Evolutionary conservation across 92 coral and sea anemone genomes (phyloP), one percentile per base, ranked within the genome.

Genomic region (Porites rus): DNA sequence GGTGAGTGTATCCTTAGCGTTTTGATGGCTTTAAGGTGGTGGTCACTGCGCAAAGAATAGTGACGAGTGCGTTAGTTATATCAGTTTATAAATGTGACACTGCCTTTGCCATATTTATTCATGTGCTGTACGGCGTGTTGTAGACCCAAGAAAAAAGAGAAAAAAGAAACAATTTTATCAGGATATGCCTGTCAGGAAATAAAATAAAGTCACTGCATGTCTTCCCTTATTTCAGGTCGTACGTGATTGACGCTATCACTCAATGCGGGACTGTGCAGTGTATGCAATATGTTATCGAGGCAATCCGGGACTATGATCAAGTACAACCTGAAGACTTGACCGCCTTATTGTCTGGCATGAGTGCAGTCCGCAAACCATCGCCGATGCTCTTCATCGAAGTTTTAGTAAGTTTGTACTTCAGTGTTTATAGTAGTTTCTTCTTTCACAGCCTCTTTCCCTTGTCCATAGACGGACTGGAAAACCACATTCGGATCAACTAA

Each of bases 231-330:
- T 76, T 12, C 91, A 92, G 95, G 52, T 89, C 91, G 73, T 86
- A 80, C 54, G 58, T 92, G 65, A 59, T 86, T 61, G 95, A 92
- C 28, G 90, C 95, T 25, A 53, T 92, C 56, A 54, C 93, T 20
- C 95, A 92, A 17, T 92, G 95, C 19, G 95, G 95, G 13, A 86
- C 93, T n/a, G 81, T 65, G 2, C 82, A 91, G 6, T 92, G 95
- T 51, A 75, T 83, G 65, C 68, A 13, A 38, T 72, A 50, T 63
- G 84, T 89, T 60, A 21, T 78, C 13, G 84, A 78, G 61, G 75
- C 80, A 10, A 59, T 89, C 74, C 83, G 80, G n/a, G 67, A 72
- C 46, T 17, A 85, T n/a, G 54, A 84, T 76, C 56, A 77, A 72
- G 87, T 86, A 21, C 72, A 63, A 62, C 17, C 77, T 8, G 84